A percentile compares a stretch with the other conserved stretches of the same genome.
phyloP scores from a whole-genome alignment of 2,888 invertebrate species.

The Leptinotarsa haldemani region DNA sequence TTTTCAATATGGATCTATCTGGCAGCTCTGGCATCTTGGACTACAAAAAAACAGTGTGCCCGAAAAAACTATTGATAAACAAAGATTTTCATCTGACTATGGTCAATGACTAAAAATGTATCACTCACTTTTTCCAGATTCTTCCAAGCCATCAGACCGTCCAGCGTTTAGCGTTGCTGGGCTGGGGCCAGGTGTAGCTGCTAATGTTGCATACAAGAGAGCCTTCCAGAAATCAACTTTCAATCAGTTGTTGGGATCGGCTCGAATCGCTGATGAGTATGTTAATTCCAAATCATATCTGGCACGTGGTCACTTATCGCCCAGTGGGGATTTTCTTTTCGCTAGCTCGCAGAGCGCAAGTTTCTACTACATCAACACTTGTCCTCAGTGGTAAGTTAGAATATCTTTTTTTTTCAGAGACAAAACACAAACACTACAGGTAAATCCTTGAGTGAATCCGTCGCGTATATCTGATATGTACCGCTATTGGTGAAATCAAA shows the following conservation, averaged over 20 bases:
- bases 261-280: constrained; percentile 57
- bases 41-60: no score
- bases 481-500: no score
- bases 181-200: constrained; percentile 51
- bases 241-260: constrained; percentile 56
- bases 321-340: constrained; percentile 68
- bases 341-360: constrained; percentile 66
- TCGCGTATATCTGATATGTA: no score
- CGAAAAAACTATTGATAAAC: no score
- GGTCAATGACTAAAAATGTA: neutral
- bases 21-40: no score
- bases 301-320: constrained; percentile 67
- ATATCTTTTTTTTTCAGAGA: constrained; percentile 1
- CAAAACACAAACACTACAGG: no score
- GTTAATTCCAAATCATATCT: constrained; percentile 61
- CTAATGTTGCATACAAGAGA: constrained; percentile 56
- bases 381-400: constrained; percentile 67
- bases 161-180: constrained; percentile 61
- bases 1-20: no score
- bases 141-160: constrained; percentile 55
- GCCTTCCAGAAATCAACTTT: constrained; percentile 60
- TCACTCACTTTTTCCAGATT: constrained; percentile 45
- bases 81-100: neutral
- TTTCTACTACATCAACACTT: constrained; percentile 68
- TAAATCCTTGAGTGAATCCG: no score